phyloP scores from a whole-genome alignment of 37 sponge, comb jelly and placozoan species.

The Cliona cf. orientalis region DNA sequence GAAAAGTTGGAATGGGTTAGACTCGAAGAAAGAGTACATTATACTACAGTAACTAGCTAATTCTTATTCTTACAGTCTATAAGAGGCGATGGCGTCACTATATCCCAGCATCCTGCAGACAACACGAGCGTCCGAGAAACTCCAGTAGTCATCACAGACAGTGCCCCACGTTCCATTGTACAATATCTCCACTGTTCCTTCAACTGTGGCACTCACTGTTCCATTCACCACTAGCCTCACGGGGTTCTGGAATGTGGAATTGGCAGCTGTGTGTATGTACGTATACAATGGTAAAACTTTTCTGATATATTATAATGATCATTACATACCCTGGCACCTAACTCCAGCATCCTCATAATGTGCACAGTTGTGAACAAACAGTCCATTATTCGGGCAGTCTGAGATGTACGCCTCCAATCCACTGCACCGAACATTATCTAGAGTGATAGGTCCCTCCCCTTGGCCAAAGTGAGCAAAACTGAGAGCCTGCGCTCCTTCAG shows the following conservation, averaged over 20 bases:
- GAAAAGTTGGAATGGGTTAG: not conserved
- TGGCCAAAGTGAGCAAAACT: slow-evolving; percentile 30
- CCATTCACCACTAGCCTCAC: slow-evolving; percentile 28
- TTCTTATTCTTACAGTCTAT: no score
- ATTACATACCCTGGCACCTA: slow-evolving; percentile 30
- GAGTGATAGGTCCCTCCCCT: slow-evolving; percentile 26
- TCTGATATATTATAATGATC: not conserved
- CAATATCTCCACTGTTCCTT: slow-evolving; percentile 55
- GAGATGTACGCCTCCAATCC: slow-evolving; percentile 44
- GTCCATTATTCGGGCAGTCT: slow-evolving; percentile 39
- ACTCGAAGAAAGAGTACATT: no score
- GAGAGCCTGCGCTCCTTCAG: not conserved
- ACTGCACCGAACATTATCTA: slow-evolving; percentile 59
- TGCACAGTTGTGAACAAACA: slow-evolving; percentile 46
- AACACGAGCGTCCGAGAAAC: slow-evolving; percentile 46
- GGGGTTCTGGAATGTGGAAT: slow-evolving; percentile 26
- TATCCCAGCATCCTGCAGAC: slow-evolving; percentile 70
- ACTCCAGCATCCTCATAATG: slow-evolving; percentile 69
- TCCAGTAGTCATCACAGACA: slow-evolving; percentile 59
- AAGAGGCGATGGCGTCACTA: slow-evolving; percentile 31
- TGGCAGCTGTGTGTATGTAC: not conserved
- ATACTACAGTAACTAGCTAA: no score
- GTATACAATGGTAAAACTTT: not conserved
- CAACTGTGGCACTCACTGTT: not conserved
- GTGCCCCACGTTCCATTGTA: slow-evolving; percentile 45